Evolutionary conservation across 2,888 invertebrate species (phyloP).

Genomic region (Rotaria magnacalcarata): DNA sequence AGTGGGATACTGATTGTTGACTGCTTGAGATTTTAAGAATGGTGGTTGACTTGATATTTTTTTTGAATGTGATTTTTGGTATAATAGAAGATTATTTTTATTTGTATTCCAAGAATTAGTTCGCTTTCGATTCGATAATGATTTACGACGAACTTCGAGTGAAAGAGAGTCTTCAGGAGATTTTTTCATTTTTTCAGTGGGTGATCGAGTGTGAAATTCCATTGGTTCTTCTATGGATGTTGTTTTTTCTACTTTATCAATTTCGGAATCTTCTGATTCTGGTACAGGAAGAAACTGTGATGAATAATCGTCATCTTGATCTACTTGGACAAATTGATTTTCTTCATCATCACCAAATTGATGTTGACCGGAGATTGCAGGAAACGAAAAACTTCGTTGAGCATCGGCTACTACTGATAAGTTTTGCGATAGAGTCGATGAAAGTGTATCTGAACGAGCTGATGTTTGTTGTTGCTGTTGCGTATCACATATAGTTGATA

Average conservation of each 20-base stretch:
- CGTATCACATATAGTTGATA: neutral
- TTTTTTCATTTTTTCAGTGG: neutral
- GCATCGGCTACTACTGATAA: neutral
- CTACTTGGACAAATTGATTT: neutral
- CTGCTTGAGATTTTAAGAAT: neutral
- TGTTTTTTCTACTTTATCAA: neutral
- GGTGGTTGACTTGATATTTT: neutral
- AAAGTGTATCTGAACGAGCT: neutral
- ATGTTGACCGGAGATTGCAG: neutral
- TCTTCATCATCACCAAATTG: neutral
- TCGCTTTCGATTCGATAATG: neutral
- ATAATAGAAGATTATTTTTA: neutral
- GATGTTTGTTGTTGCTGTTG: neutral
- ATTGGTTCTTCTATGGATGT: neutral
- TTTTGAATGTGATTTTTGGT: neutral
- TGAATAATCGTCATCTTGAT: neutral
- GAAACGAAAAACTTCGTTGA: constrained; percentile 10
- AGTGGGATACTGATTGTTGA: neutral
- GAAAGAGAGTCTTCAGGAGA: neutral
- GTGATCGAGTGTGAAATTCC: neutral
- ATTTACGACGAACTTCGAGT: neutral
- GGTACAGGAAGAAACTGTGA: neutral
- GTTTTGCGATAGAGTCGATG: neutral
- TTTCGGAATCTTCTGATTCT: constrained; percentile 11
- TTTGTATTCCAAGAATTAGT: neutral